phyloP scores from a whole-genome alignment of 2,888 invertebrate genomes.

The Rhingia rostrata region DNA sequence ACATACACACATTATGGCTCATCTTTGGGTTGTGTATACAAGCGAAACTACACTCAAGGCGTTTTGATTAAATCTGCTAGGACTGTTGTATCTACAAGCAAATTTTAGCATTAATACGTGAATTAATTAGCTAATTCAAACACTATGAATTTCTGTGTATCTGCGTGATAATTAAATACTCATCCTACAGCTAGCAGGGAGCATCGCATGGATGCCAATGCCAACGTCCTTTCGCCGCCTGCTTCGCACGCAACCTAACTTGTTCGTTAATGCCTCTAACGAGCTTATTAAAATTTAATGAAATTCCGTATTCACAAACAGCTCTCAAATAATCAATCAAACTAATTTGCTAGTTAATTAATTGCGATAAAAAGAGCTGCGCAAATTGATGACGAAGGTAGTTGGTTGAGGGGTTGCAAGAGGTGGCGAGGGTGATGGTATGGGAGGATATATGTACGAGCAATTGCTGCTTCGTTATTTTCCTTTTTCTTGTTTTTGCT shows the following conservation, averaged over 20 bases:
- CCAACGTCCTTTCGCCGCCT: constrained; percentile 29
- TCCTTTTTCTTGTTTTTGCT: constrained; percentile 40
- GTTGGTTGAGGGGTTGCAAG: background rate
- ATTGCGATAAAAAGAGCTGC: constrained; percentile 73
- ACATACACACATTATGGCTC: constrained; percentile 8
- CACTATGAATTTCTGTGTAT: constrained; percentile 65
- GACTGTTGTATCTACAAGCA: constrained; percentile 50
- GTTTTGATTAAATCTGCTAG: constrained; percentile 66
- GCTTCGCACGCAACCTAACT: constrained; percentile 50
- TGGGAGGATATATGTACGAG: constrained; percentile 6
- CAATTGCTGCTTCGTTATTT: constrained; percentile 72
- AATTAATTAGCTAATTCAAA: constrained; percentile 74
- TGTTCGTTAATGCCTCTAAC: constrained; percentile 73
- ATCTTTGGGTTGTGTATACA: constrained; percentile 41
- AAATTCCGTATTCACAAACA: constrained; percentile 74
- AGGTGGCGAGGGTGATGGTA: background rate
- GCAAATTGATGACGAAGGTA: constrained; percentile 56
- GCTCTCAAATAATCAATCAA: constrained; percentile 74
- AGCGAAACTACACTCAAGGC: constrained; percentile 58
- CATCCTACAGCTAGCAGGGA: constrained; percentile 33
- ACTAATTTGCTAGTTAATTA: constrained; percentile 75
- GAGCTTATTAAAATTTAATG: constrained; percentile 75
- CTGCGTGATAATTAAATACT: constrained; percentile 69
- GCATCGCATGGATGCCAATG: constrained; percentile 8
- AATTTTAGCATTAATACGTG: constrained; percentile 70